Conservation (phyloP, 2,113 vertebrate genomes). For the Clinocottus analis region DNA sequence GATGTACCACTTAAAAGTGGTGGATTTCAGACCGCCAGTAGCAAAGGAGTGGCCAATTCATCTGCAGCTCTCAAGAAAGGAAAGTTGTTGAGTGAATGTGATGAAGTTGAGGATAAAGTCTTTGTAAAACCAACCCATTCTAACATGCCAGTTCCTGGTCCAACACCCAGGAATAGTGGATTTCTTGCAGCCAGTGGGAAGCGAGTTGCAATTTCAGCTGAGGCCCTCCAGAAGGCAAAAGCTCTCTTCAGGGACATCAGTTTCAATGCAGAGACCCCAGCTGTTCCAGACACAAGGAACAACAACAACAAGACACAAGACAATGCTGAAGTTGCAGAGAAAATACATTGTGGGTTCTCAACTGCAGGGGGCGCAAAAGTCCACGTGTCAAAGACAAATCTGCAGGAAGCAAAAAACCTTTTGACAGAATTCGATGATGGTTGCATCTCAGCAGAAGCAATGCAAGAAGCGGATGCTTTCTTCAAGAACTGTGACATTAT, state of each 20-base stretch:
- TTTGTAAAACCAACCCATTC: background rate
- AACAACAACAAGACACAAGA: background rate
- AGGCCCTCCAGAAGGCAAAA: slow-evolving; percentile 70
- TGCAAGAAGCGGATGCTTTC: slow-evolving; percentile 42
- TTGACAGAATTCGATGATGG: slow-evolving; percentile 76
- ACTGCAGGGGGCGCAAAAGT: slow-evolving; percentile 85
- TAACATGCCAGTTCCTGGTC: background rate
- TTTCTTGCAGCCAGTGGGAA: slow-evolving; percentile 88
- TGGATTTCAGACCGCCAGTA: slow-evolving; percentile 86
- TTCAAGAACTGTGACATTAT: slow-evolving; percentile 43
- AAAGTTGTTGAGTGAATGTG: slow-evolving; percentile 78
- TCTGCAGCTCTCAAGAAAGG: slow-evolving; percentile 81
- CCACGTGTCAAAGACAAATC: slow-evolving; percentile 77
- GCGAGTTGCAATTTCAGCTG: slow-evolving; percentile 78
- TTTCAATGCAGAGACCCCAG: slow-evolving; percentile 19
- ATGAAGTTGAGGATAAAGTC: slow-evolving; percentile 41
- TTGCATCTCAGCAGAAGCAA: slow-evolving; percentile 42
- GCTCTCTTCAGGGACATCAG: slow-evolving; percentile 80
- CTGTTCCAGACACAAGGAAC: slow-evolving; percentile 6
- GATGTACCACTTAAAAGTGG: slow-evolving; percentile 35
- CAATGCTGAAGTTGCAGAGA: background rate
- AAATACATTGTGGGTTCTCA: slow-evolving; percentile 78
- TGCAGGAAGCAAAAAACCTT: slow-evolving; percentile 80
- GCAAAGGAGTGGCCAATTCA: slow-evolving; percentile 82
- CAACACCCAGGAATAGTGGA: slow-evolving; percentile 61